Conservation (phyloP, 2,113 vertebrate genomes). For the Carassius auratus region DNA sequence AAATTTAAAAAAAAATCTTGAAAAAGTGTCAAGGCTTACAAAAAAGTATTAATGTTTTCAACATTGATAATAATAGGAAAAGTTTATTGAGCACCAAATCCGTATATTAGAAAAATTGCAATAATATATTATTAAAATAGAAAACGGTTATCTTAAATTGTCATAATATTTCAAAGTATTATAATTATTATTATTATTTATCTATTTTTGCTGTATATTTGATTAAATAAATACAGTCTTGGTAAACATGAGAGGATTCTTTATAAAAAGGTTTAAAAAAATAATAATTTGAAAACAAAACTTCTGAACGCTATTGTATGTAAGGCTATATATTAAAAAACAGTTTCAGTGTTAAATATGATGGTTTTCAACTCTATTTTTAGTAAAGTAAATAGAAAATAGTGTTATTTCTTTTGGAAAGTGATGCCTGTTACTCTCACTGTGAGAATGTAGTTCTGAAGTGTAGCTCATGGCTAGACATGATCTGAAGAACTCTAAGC, state of each 20-base stretch:
- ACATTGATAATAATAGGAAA: neutral
- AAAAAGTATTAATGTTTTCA: too few species aligned
- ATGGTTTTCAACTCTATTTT: neutral
- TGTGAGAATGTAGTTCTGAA: slow-evolving; percentile 1
- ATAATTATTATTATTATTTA: neutral
- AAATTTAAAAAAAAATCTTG: too few species aligned
- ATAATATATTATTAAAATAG: neutral
- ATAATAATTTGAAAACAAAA: too few species aligned
- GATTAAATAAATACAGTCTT: neutral
- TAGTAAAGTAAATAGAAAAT: neutral
- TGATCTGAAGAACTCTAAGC: slow-evolving; percentile 6
- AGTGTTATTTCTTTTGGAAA: too few species aligned
- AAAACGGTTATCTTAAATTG: neutral
- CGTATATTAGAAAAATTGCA: neutral
- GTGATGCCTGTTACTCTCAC: neutral
- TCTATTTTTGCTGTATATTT: neutral
- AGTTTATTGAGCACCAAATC: neutral
- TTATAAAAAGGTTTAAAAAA: too few species aligned
- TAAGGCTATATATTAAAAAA: too few species aligned
- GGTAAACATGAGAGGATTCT: neutral
- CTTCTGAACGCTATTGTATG: too few species aligned
- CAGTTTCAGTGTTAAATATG: neutral
- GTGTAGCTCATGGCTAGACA: slow-evolving; percentile 14
- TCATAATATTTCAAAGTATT: neutral
- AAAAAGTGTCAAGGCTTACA: too few species aligned